phyloP scores from a whole-genome alignment of 2,797 vertebrate species.

The Acipenser ruthenus region DNA sequence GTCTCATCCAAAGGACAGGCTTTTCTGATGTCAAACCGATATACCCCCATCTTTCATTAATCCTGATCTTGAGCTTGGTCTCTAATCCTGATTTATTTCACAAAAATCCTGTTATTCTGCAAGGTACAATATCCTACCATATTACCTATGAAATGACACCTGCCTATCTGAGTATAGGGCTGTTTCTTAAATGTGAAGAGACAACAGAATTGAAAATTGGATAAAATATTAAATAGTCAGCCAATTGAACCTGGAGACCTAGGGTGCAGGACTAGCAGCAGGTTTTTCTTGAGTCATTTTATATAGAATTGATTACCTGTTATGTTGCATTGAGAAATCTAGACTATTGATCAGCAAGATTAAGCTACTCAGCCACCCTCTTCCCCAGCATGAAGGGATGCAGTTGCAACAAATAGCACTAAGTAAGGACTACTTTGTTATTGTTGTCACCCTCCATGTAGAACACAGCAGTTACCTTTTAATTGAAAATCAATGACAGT shows the following conservation, averaged over 20 bases:
- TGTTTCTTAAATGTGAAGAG: too few relatives aligned
- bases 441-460: slow-evolving; percentile 56
- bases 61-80: too few relatives aligned
- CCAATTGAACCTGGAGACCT: slow-evolving; percentile 39
- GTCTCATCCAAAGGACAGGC: too few relatives aligned
- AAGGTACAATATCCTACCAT: too few relatives aligned
- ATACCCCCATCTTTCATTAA: too few relatives aligned
- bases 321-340: slow-evolving; percentile 51
- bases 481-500: slow-evolving; percentile 61
- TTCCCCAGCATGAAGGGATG: too few relatives aligned
- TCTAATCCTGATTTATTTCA: too few relatives aligned
- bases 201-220: slow-evolving; percentile 24
- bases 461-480: slow-evolving; percentile 58
- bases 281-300: slow-evolving; percentile 45
- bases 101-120: too few relatives aligned
- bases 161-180: too few relatives aligned
- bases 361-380: slow-evolving; percentile 30
- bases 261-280: slow-evolving; percentile 35
- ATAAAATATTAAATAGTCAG: slow-evolving; percentile 30
- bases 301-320: slow-evolving; percentile 50
- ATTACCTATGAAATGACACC: too few relatives aligned
- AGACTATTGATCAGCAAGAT: slow-evolving; percentile 54
- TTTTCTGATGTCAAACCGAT: too few relatives aligned
- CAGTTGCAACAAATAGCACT: slow-evolving; percentile 26
- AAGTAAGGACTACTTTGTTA: slow-evolving; percentile 53